Evolutionary conservation across 2,888 invertebrate genomes (phyloP).

Genomic region (Lampropteryx suffumata): DNA sequence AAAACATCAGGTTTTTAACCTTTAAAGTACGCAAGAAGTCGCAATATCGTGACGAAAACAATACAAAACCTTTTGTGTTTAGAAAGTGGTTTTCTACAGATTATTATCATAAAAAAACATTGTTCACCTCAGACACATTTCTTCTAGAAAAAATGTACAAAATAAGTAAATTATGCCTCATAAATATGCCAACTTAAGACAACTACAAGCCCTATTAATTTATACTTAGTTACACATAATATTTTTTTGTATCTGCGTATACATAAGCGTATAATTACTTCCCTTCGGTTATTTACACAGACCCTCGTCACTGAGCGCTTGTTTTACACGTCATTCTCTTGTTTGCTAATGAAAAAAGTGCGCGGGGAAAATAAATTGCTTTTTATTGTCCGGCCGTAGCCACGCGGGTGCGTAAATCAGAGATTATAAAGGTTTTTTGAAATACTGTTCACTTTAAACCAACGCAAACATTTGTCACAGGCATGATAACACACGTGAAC

Average conservation of each 20-base stretch:
- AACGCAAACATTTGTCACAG: slow-evolving; percentile 57
- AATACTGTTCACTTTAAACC: slow-evolving; percentile 61
- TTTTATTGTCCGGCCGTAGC: slow-evolving; percentile 70
- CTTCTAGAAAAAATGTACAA: slow-evolving; percentile 6
- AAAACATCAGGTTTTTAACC: too few species aligned
- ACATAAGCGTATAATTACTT: slow-evolving; percentile 69
- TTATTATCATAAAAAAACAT: too few species aligned
- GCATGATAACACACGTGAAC: slow-evolving; percentile 48
- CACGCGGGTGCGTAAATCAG: slow-evolving; percentile 67
- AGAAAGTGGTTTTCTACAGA: too few species aligned
- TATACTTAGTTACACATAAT: slow-evolving; percentile 21
- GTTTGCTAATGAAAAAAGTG: slow-evolving; percentile 79
- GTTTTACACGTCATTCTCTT: slow-evolving; percentile 79
- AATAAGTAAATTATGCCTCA: slow-evolving; percentile 15
- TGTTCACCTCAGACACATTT: background rate
- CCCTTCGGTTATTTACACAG: slow-evolving; percentile 69
- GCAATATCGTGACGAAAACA: too few species aligned
- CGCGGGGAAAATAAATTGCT: slow-evolving; percentile 70
- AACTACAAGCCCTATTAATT: slow-evolving; percentile 25
- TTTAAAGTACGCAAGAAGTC: too few species aligned
- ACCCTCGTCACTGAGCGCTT: slow-evolving; percentile 74
- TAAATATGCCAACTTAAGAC: slow-evolving; percentile 21
- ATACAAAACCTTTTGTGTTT: too few species aligned
- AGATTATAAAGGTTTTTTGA: slow-evolving; percentile 68
- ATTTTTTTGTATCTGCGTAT: slow-evolving; percentile 43